Evolutionary conservation across 1,140 invertebrate species (phyloP), one percentile per base, ranked within the genome.

Genomic region (Triops longicaudatus): DNA sequence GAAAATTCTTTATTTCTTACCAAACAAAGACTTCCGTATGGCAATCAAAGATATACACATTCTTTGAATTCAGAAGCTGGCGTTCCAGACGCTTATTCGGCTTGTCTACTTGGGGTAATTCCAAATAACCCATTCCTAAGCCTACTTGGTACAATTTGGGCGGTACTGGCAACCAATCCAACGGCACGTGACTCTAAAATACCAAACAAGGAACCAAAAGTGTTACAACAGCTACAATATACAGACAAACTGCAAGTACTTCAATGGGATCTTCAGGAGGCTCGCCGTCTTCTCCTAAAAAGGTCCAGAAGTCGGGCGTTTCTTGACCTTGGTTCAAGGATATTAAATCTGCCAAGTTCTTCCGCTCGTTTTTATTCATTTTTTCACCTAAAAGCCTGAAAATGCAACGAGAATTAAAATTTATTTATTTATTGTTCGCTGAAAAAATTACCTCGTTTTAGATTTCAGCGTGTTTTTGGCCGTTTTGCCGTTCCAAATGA

Each of bases 281-380:
- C 12, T 80, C 77, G 17, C 86, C 86, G 76, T 84, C 83, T 28
- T 85, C 84, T 12, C 88, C 89, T 26, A 97, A 84, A 31, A 86
- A 83, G 63, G 87, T 85, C 92, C 95, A 97, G 85, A 99, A 99
- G 27, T 93, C 92, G 37, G 86, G 83, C 1, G 90, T 89, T 83
- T 99, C 97, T 72, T 90, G 88, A 2, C 90, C 91, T 84, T 96
- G 93, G 37, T 87, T 86, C 82, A 97, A 91, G 0, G 93, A 91
- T 44, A 93, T 86, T 73, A 99, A 93, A 81, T 98, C 95, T 0
- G 95, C 91, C 83, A 93, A 92, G 81, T 96, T 96, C 83, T 99
- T 99, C 26, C 97, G 86, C 85, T 99, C 98, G 83, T 98, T 96
- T 86, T 99, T 99, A 83, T 98, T 99, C 44, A 99, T 96, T 85